These are phyloP conservation scores for Macrophya alboannulata DNA, from an alignment of 2,888 invertebrate genomes.

Conservation along the genomic window DNA sequence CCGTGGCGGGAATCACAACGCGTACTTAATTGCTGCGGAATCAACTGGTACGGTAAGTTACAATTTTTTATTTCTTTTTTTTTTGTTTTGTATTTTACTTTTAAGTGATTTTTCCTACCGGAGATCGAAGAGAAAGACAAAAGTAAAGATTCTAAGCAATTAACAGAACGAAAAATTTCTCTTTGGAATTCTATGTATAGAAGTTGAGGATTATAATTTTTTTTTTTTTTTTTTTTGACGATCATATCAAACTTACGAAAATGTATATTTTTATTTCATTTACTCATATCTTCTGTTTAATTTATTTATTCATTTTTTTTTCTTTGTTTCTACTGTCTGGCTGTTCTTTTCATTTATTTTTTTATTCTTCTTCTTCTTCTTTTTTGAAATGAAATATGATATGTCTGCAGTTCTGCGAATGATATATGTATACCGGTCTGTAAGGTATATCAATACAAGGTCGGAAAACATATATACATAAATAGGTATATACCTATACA, in stretches of 20 bases:
- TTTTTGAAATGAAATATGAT: not conserved
- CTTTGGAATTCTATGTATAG: too few relatives aligned
- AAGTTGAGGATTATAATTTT: too few relatives aligned
- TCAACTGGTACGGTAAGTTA: constrained; percentile 35
- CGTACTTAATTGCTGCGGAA: constrained; percentile 19
- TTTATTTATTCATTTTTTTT: too few relatives aligned
- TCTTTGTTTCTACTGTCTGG: too few relatives aligned
- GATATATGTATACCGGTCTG: not conserved
- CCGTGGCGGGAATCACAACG: not conserved
- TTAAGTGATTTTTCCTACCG: too few relatives aligned
- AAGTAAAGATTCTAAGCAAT: too few relatives aligned
- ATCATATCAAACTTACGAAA: too few relatives aligned
- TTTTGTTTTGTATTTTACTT: not conserved
- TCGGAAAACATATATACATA: not conserved
- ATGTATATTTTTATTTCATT: too few relatives aligned
- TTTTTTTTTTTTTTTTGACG: too few relatives aligned
- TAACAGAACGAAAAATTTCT: too few relatives aligned
- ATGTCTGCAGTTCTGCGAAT: not conserved
- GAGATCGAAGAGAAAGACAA: not conserved
- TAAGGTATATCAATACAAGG: not conserved
- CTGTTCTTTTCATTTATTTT: not conserved
- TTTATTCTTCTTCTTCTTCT: not conserved
- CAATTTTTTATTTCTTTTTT: not conserved
- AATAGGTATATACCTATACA: too few relatives aligned
- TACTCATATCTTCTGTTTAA: too few relatives aligned